Base-by-base conservation (phyloP, 92 coral and sea anemone species). In the Desmophyllum pertusum region DNA sequence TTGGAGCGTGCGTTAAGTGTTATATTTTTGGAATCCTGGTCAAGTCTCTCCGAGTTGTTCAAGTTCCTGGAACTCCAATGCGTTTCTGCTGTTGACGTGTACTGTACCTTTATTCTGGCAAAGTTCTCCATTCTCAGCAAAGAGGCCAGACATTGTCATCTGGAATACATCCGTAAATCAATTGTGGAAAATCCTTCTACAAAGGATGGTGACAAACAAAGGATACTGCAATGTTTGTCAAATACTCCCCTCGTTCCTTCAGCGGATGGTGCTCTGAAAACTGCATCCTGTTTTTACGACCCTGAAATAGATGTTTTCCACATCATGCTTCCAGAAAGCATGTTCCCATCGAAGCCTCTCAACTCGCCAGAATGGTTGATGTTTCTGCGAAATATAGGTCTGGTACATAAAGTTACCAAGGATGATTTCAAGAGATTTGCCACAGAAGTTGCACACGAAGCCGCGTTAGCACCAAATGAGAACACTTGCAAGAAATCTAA, bases 231-330 rank as follows among this genome's bases (percentile, higher is more conserved):
- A 3, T 67, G 74, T 21, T 84, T 92, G 53, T 3, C 10, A 3
- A 5, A 67, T 10, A 48, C 77, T 45, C 71, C 72, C 17, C 71
- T 92, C 18, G n/a, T 90, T 43, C 91, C 88, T 23, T 52, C 35
- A 14, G 27, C 25, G 73, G 83, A 84, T 64, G 91, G 97, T 10
- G 30, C 71, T 39, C 76, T 90, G 31, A 75, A 63, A 23, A 78
- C 64, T 67, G 95, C 93, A 0, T 63, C 84, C 63, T 40, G 57
- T 40, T 61, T 63, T 8, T 63, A 31, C 61, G n/a, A n/a, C n/a
- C n/a, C n/a, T n/a, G n/a, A n/a, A n/a, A n/a, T n/a, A n/a, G n/a
- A n/a, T n/a, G n/a, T n/a, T n/a, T n/a, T n/a, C n/a, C n/a, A n/a
- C n/a, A n/a, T n/a, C n/a, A n/a, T n/a, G n/a, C n/a, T n/a, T n/a